Evolutionary conservation across 2,888 invertebrate species (phyloP), one percentile per base, ranked within the genome.

Genomic region (Chrysina gloriosa): DNA sequence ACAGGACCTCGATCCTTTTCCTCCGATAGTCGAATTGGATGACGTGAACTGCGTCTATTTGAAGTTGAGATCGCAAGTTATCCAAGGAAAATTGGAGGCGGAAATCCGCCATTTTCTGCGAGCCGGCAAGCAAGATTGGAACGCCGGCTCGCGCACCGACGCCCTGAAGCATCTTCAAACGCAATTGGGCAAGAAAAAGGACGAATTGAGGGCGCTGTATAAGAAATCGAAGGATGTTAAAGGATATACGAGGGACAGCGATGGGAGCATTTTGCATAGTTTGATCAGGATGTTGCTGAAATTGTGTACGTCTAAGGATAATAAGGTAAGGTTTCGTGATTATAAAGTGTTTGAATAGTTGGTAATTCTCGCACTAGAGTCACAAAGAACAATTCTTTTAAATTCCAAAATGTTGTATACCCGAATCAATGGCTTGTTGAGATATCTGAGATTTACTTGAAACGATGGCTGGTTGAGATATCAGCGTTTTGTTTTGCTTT

Each of bases 161-260:
- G 87, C 86, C 19, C 79, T 92, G 21, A 75, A 80, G 25, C 85
- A 86, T 73, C 78, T 91, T 65, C 84, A 83, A 66, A 76, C 81
- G 6, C 85, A 88, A 76, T 77, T 93, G 29, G 84, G 82, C 9
- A 76, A 75, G 0, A 86, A 87, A 70, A 89, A 88, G 76, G 71
- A 76, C 0, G 86, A 89, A 73, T 77, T 91, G 5, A 82, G 81
- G 16, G 71, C 77, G 2, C 76, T 91, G 63, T 89, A 87, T 71
- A 79, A 82, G n/a, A 83, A 85, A 29, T 78, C 92, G 48, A 84
- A 86, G 69, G 77, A 77, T 3, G 78, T 82, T 0, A 85, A 86
- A 74, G 87, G 88, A 1, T 91, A 91, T 78, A 89, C 90, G 0
- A 90, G 91, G 78, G 89, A 91, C 72, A 89, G 89, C 74, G 84